Base-by-base conservation (phyloP, 2,797 vertebrate genomes). In the Cryptoblepharus egeriae region DNA sequence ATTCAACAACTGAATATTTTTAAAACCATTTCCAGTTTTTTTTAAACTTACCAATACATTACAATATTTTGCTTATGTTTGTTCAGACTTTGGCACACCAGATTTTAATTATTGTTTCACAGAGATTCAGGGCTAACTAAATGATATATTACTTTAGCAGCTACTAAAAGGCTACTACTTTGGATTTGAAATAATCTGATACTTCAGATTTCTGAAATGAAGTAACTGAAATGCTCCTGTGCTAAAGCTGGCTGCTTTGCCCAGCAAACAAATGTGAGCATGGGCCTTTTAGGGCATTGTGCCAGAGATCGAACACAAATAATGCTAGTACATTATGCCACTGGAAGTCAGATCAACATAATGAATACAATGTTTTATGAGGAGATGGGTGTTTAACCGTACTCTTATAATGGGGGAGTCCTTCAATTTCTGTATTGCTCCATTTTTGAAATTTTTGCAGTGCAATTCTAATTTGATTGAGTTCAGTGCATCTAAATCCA, bases 1-100 rank as follows among this genome's bases (percentile, higher is more conserved):
- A 20, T 55, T 28, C 58, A 84, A 28, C 65, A 75, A 26, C 64
- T n/a, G 32, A 58, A 32, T 80, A 57, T 52, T 76, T 82, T 63
- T 10, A 30, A 71, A 22, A 15, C 24, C 49, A 3, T 52, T 52
- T 52, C 18, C 49, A 52, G 49, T 63, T 4, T 37, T 71, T 70
- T 60, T 75, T 26, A 10, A 37, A 77, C 22, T 30, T 83, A 15
- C 15, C n/a, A n/a, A n/a, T n/a, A n/a, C n/a, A n/a, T 79, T 77
- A 52, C 61, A 49, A 10, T 5, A 37, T 57, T 42, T 82, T 45
- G 24, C 32, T 58, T 45, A 39, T 16, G 35, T 26, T 32, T 83
- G 22, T 58, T 74, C 24, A 75, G 52, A 22, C 9, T 75, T 74
- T 45, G 42, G 11, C 67, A 3, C 49, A 26, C 16, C 35, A 52